Base-by-base conservation (phyloP, 2,113 vertebrate species). In the Entelurus aequoreus region DNA sequence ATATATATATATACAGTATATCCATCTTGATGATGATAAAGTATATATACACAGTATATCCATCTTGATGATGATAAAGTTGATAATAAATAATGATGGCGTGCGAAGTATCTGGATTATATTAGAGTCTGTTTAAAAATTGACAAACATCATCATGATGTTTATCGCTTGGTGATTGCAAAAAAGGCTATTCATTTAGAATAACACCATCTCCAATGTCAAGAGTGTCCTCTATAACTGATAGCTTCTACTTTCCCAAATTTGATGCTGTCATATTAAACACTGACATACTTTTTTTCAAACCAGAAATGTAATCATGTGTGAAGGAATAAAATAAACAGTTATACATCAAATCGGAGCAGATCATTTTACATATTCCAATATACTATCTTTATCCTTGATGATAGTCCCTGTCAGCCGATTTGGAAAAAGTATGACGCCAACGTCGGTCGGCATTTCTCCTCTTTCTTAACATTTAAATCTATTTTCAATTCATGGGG, bases 111-210 rank as follows among this genome's bases (percentile, higher is more conserved):
- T 47, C 69, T 70, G 69, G 72, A 67, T 57, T 54, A 19, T 65
- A 80, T 86, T 63, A 75, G 21, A 19, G 37, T 60, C 60, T 42
- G 63, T 50, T 73, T 69, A 58, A 60, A 79, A 76, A 65, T 68
- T 55, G 6, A 63, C 64, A 74, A 77, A 81, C 76, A 77, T 47
- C n/a, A 19, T 42, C 59, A 59, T 60, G 61, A 52, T 81, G 72
- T 82, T 77, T 72, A 49, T 78, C 69, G 67, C 49, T 52, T 61
- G 57, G 44, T 64, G 58, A 68, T 61, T 48, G 35, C 56, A 60
- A 62, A 63, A 63, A 12, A 63, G 59, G 53, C 5, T 42, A 60
- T 54, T 6, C 37, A 60, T 72, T 51, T 57, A 10, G n/a, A 36
- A 60, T 13, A 44, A 4, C 38, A 14, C 44, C 48, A 52, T 62